These are phyloP conservation scores for Grus americana DNA, from an alignment of 2,113 vertebrate genomes.

Conservation along the genomic window DNA sequence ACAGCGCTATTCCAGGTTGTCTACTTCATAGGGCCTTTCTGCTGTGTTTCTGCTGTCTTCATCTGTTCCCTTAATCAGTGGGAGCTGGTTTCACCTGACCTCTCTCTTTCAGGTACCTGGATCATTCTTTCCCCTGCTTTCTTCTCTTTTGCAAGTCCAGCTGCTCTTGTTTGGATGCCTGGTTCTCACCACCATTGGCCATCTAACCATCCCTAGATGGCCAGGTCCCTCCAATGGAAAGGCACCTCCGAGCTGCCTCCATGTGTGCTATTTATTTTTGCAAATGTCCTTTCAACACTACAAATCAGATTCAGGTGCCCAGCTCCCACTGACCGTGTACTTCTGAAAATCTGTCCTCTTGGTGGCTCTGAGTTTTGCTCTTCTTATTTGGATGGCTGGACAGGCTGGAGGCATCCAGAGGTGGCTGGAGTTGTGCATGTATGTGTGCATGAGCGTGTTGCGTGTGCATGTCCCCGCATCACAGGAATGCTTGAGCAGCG, in stretches of 20 bases:
- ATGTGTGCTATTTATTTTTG: rapidly evolving
- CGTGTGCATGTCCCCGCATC: background rate
- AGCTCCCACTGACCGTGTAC: constrained; percentile 27
- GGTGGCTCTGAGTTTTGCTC: background rate
- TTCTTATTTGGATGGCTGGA: background rate
- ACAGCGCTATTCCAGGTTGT: background rate
- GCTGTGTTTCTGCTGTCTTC: background rate
- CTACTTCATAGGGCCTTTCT: background rate
- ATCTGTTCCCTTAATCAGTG: constrained; percentile 2
- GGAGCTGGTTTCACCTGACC: constrained; percentile 42
- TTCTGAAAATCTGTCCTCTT: background rate
- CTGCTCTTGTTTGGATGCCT: background rate
- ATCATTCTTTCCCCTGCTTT: background rate
- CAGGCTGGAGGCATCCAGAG: background rate
- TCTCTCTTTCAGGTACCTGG: background rate
- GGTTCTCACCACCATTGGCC: background rate
- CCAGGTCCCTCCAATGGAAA: background rate
- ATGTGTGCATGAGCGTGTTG: background rate
- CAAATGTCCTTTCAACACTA: background rate
- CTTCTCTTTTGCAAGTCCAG: background rate
- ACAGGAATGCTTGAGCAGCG: background rate
- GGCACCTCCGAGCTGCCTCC: background rate
- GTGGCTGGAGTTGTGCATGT: background rate
- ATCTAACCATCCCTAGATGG: background rate
- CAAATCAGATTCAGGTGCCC: background rate